These are phyloP conservation scores for Gnatocerus cornutus DNA, from an alignment of 2,888 invertebrate species.

Conservation along the genomic window DNA sequence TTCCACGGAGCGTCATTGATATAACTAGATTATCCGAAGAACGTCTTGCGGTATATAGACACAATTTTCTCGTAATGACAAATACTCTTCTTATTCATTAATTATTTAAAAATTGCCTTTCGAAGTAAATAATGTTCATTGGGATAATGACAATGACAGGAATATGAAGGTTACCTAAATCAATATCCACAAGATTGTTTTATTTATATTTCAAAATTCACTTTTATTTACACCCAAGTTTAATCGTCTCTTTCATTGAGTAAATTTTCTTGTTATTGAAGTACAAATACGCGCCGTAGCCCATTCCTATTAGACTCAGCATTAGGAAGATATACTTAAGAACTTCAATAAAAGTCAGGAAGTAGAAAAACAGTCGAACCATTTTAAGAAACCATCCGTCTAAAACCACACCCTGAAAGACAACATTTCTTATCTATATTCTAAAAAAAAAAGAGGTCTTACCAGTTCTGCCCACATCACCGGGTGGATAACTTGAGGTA, in stretches of 20 bases:
- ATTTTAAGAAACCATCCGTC: conserved; percentile 45
- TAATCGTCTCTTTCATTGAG: conserved; percentile 23
- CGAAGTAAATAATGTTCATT: neutral
- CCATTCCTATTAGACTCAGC: conserved; percentile 27
- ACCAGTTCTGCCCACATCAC: conserved; percentile 84
- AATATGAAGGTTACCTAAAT: conserved; percentile 26
- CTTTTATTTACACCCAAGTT: conserved; percentile 13
- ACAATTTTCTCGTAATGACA: neutral
- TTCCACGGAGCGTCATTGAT: too few species aligned
- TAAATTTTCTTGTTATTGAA: conserved; percentile 26
- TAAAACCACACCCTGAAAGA: conserved; percentile 56
- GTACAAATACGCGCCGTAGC: conserved; percentile 22
- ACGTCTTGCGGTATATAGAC: neutral
- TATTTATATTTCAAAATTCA: conserved; percentile 12
- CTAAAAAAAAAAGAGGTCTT: conserved; percentile 36
- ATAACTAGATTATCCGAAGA: neutral
- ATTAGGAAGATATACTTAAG: conserved; percentile 27
- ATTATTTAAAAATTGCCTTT: conserved; percentile 37
- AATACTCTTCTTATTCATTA: conserved; percentile 9
- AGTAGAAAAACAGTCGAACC: conserved; percentile 30
- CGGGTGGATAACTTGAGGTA: conserved; percentile 77
- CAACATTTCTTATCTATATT: conserved; percentile 7
- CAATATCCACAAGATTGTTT: conserved; percentile 14
- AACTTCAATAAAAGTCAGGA: conserved; percentile 26
- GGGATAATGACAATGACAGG: conserved; percentile 23